Base-by-base conservation (phyloP, 2,113 vertebrate species). In the Sebastes fasciatus region DNA sequence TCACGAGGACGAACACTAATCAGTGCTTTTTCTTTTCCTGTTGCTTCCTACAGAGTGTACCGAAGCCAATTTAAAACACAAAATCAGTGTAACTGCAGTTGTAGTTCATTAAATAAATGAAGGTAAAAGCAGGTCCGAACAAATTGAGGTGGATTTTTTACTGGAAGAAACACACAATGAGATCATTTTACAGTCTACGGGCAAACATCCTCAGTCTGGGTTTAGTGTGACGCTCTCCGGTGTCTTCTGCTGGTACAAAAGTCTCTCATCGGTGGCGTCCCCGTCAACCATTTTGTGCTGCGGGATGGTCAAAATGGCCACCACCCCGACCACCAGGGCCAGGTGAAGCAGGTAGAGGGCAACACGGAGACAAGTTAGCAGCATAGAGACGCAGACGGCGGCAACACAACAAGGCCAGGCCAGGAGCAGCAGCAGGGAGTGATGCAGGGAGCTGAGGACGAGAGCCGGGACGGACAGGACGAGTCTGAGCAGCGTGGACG, bases 271-370 rank as follows among this genome's bases (percentile, higher is more conserved):
- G 0, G 17, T 10, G 1, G 13, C 1, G 16, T 43, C 54, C 1
- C 79, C 0, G 8, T 83, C 68, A 1, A 77, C 85, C 75, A 74
- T 85, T 54, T 86, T 82, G 67, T 70, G 26, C 23, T 14, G 67
- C 0, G 4, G 6, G 8, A 91, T 62, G 40, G 71, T 77, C 81
- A 89, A 86, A 78, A 88, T 64, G 83, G 82, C 85, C 65, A 86
- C 51, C 5, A 12, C 86, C 8, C 70, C 89, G 23, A 92, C 51
- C 57, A 86, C 88, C 74, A 93, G 43, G 1, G 9, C 76, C 54
- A 95, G 34, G 77, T 94, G 94, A 40, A 94, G 63, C 61, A 94
- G 71, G 77, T 93, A 93, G 17, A 94, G 34, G 17, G 43, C 80
- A 1, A 88, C 82, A 1, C 63, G 87, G 52, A 93, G 67, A 7